Percentiles rank a stretch among this genome's conserved stretches.
Conservation (phyloP, 2,888 invertebrate species). For the Dorcus parallelipipedus region DNA sequence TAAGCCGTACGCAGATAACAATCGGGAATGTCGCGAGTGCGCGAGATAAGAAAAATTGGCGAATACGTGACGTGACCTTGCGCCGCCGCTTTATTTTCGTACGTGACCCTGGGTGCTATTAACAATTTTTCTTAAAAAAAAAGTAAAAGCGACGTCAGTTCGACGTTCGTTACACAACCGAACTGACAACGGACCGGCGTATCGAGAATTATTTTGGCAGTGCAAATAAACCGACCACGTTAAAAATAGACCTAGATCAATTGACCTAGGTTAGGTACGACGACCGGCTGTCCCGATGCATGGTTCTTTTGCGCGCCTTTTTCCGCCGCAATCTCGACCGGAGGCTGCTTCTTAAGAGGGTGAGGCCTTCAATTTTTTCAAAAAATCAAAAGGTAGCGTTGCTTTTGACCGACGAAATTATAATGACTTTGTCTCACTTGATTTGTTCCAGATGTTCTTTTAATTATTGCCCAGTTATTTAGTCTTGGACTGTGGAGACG, state of each 20-base stretch:
- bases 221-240: slow-evolving; percentile 7
- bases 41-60: slow-evolving; percentile 7
- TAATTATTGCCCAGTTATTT: too few species aligned
- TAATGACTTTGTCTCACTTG: too few species aligned
- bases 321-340: too few species aligned
- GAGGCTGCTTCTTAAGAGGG: too few species aligned
- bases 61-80: slow-evolving; percentile 20
- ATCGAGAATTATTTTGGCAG: slow-evolving; percentile 5
- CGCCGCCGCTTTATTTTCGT: slow-evolving; percentile 11
- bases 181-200: background rate
- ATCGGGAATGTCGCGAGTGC: background rate
- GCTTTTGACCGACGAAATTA: too few species aligned
- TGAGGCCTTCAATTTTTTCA: background rate
- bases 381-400: background rate
- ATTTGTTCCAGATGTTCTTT: too few species aligned
- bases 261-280: slow-evolving; percentile 17
- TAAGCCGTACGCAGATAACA: background rate
- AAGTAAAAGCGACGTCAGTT: background rate
- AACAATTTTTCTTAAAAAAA: background rate
- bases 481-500: too few species aligned
- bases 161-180: background rate
- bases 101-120: slow-evolving; percentile 17
- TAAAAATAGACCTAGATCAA: slow-evolving; percentile 14
- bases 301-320: too few species aligned
- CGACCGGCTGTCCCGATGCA: slow-evolving; percentile 8